A percentile compares a stretch with the other conserved stretches of the same genome.
Conservation (phyloP, 2,113 vertebrate genomes). For the Vulpes lagopus region DNA sequence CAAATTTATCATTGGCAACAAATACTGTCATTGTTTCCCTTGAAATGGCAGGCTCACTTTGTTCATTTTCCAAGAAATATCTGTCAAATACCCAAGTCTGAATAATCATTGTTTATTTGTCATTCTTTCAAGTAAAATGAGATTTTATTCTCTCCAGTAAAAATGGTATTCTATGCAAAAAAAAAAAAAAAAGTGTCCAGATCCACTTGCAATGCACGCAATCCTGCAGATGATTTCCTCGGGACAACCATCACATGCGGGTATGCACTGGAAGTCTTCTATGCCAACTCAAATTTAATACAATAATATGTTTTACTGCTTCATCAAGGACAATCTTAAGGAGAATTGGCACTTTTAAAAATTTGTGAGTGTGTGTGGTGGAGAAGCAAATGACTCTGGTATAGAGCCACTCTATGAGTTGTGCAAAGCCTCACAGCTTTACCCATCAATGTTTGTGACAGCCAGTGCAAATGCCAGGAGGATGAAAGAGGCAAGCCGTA, state of each 20-base stretch:
- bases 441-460: not conserved
- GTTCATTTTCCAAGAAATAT: not conserved
- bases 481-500: not conserved
- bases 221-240: not conserved
- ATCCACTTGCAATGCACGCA: not conserved
- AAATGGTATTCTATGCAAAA: not conserved
- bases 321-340: not conserved
- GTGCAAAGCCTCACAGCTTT: not conserved
- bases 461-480: not conserved
- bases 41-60: not conserved
- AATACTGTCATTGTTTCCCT: not conserved
- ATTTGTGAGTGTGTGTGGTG: fast-evolving
- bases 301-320: not conserved
- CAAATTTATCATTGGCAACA: not conserved
- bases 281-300: not conserved
- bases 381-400: not conserved
- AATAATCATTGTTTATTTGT: not conserved
- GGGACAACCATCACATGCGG: fast-evolving
- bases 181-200: not conserved
- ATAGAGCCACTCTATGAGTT: not conserved
- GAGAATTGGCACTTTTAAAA: not conserved
- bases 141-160: not conserved
- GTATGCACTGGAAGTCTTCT: not conserved
- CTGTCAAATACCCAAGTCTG: not conserved
- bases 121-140: not conserved